phyloP scores from a whole-genome alignment of 2,888 invertebrate genomes.

The Habroteleia sp. region DNA sequence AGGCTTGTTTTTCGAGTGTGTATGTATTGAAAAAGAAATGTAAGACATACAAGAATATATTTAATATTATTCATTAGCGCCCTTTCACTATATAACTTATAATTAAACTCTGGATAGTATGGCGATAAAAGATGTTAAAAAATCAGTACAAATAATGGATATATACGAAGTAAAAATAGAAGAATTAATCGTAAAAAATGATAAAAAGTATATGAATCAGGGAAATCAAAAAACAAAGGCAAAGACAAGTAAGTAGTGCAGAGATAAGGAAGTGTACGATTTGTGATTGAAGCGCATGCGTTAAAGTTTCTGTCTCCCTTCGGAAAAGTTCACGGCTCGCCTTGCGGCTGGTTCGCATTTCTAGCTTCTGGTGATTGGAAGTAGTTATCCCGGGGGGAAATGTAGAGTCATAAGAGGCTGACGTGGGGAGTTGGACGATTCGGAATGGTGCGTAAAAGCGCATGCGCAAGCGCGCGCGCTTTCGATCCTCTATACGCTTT shows the following conservation, averaged over 20 bases:
- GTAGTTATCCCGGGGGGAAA: conserved; percentile 73
- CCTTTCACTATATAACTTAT: no score
- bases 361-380: conserved; percentile 81
- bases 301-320: conserved; percentile 51
- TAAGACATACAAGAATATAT: no score
- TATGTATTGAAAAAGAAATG: no score
- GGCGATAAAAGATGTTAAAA: no score
- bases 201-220: no score
- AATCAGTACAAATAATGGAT: no score
- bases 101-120: no score
- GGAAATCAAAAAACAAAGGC: no score
- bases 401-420: conserved; percentile 1
- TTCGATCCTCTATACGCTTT: conserved; percentile 77
- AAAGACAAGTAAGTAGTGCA: conserved; percentile 34
- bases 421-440: conserved; percentile 67
- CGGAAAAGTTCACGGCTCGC: conserved; percentile 56
- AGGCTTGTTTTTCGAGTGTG: no score
- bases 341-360: conserved; percentile 67
- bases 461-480: conserved; percentile 72
- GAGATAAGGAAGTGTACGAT: conserved; percentile 29
- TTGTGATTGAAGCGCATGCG: conserved; percentile 43
- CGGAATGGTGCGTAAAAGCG: conserved; percentile 68
- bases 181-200: no score
- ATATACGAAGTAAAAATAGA: no score
- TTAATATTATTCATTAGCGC: no score